phyloP scores from a whole-genome alignment of 2,888 invertebrate genomes.

The Zhuqinia jingwanae region DNA sequence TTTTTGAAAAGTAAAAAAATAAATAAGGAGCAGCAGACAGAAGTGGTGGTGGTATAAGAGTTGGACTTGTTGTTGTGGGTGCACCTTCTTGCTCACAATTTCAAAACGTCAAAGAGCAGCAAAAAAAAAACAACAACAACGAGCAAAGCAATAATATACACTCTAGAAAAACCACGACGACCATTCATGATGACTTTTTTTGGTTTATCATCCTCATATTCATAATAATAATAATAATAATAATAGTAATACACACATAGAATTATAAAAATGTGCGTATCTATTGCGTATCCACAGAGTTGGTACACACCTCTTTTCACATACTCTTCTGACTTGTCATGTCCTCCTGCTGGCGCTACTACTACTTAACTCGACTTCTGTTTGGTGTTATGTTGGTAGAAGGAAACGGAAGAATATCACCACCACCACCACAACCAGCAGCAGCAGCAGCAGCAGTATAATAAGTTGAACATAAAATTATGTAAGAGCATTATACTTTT shows the following conservation, averaged over 20 bases:
- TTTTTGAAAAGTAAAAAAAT: no score
- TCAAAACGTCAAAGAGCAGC: conserved; percentile 9
- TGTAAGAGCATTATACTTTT: no score
- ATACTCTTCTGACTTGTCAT: conserved; percentile 24
- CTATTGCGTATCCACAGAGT: neutral
- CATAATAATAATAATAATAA: conserved; percentile 15
- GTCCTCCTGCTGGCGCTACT: conserved; percentile 34
- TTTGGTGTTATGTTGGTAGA: conserved; percentile 33
- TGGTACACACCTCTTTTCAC: conserved; percentile 40
- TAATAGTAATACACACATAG: neutral
- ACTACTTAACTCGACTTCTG: conserved; percentile 11
- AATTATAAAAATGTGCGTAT: conserved; percentile 14
- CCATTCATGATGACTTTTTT: conserved; percentile 42
- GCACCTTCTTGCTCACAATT: conserved; percentile 13
- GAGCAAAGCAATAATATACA: neutral
- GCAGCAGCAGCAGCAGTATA: no score
- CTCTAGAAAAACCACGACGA: neutral
- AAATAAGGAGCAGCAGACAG: conserved; percentile 11
- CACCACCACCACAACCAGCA: no score
- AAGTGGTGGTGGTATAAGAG: conserved; percentile 17
- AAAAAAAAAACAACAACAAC: no score
- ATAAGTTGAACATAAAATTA: no score
- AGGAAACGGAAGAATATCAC: conserved; percentile 41
- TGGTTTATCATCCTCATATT: neutral
- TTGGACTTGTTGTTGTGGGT: no score